Conservation (phyloP, 2,113 vertebrate species). For the Alethe diademata region DNA sequence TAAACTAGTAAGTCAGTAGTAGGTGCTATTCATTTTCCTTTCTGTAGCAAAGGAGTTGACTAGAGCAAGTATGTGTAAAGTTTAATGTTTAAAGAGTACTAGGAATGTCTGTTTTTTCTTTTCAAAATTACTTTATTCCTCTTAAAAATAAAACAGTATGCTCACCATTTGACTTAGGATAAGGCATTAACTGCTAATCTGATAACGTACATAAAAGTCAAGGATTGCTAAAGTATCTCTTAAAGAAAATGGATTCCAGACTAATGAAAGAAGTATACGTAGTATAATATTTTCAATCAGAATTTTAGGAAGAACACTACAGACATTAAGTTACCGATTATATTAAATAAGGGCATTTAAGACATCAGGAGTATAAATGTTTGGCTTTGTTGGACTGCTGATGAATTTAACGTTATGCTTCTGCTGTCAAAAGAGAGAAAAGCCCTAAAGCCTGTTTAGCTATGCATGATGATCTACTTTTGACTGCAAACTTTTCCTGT, state of each 20-base stretch:
- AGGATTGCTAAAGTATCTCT: background rate
- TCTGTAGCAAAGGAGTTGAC: background rate
- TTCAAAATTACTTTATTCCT: background rate
- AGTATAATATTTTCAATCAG: background rate
- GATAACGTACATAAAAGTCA: background rate
- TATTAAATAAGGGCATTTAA: background rate
- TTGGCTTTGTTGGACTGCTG: background rate
- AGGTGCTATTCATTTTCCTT: background rate
- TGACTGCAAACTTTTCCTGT: background rate
- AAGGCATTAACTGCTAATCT: background rate
- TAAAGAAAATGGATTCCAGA: background rate
- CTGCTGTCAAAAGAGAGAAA: background rate
- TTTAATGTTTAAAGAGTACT: background rate
- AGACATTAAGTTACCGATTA: background rate
- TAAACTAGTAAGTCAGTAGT: background rate
- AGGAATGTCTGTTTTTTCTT: background rate
- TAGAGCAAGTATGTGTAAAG: background rate
- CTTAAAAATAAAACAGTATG: background rate
- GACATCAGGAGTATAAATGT: background rate
- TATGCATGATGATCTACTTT: background rate
- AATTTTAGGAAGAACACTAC: background rate
- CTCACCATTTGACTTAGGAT: background rate
- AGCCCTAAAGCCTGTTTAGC: background rate
- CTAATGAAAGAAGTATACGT: background rate
- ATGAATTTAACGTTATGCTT: background rate